Evolutionary conservation across 2,797 vertebrate species (phyloP).

Genomic region (Fistularia tabacaria): DNA sequence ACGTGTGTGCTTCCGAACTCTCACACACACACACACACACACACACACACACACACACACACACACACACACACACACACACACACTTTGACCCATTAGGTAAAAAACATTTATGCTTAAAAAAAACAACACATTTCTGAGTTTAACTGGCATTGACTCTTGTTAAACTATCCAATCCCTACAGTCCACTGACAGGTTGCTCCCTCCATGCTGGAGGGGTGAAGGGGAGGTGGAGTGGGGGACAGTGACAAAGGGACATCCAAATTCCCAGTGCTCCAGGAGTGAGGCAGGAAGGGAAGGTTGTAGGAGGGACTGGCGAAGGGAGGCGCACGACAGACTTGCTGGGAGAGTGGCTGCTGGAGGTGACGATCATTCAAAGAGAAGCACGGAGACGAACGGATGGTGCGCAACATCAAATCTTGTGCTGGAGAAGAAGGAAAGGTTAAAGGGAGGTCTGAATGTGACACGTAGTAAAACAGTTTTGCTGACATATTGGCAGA

Average conservation of each 20-base stretch:
- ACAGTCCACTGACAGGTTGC: slow-evolving; percentile 67
- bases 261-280: slow-evolving; percentile 72
- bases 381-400: slow-evolving; percentile 72
- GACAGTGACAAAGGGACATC: neutral
- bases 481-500: neutral
- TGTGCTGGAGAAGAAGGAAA: slow-evolving; percentile 15
- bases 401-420: slow-evolving; percentile 61
- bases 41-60: neutral
- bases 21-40: too few species aligned
- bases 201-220: slow-evolving; percentile 22
- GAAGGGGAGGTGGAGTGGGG: slow-evolving; percentile 31
- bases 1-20: too few species aligned
- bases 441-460: neutral
- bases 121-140: slow-evolving; percentile 25
- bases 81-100: slow-evolving; percentile 8
- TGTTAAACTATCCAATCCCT: slow-evolving; percentile 57
- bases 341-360: slow-evolving; percentile 18
- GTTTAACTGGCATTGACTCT: neutral
- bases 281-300: slow-evolving; percentile 56
- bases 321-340: slow-evolving; percentile 3
- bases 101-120: neutral
- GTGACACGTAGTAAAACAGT: too few species aligned
- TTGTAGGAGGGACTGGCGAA: neutral
- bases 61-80: neutral
- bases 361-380: slow-evolving; percentile 13